A percentile compares a stretch with the other conserved stretches of the same genome.
phyloP scores from a whole-genome alignment of 2,113 vertebrate species.

The Castor canadensis region DNA sequence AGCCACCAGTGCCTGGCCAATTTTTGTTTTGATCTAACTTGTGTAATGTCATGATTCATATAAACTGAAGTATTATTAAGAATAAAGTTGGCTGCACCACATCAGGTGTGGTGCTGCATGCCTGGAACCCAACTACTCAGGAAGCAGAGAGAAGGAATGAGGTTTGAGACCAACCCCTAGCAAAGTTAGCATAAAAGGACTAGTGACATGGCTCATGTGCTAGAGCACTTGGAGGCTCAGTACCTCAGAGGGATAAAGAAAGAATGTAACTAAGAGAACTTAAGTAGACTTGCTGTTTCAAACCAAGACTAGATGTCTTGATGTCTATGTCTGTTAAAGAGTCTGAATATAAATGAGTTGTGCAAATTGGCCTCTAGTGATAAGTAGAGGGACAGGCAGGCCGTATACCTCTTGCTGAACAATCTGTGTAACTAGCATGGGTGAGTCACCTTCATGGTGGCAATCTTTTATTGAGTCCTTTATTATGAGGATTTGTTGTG shows the following conservation, averaged over 20 bases:
- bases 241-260: too few species aligned
- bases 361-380: neutral
- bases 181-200: too few species aligned
- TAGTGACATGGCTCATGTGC: too few species aligned
- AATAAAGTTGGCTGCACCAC: too few species aligned
- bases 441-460: neutral
- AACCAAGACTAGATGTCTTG: neutral
- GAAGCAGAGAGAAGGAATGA: too few species aligned
- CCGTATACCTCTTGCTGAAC: neutral
- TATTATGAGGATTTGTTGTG: neutral
- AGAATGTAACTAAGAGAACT: slow-evolving; percentile 20
- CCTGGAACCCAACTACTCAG: too few species aligned
- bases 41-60: neutral
- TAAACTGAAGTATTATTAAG: too few species aligned
- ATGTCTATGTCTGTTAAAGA: neutral
- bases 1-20: too few species aligned
- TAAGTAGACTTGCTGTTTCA: neutral
- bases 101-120: too few species aligned
- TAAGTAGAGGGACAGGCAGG: neutral
- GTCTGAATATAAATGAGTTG: neutral
- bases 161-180: too few species aligned
- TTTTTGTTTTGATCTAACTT: slow-evolving; percentile 4
- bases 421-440: neutral
- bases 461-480: neutral
- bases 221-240: too few species aligned